Evolutionary conservation across 2,797 vertebrate genomes (phyloP).

Genomic region (Periophthalmus magnuspinnatus): DNA sequence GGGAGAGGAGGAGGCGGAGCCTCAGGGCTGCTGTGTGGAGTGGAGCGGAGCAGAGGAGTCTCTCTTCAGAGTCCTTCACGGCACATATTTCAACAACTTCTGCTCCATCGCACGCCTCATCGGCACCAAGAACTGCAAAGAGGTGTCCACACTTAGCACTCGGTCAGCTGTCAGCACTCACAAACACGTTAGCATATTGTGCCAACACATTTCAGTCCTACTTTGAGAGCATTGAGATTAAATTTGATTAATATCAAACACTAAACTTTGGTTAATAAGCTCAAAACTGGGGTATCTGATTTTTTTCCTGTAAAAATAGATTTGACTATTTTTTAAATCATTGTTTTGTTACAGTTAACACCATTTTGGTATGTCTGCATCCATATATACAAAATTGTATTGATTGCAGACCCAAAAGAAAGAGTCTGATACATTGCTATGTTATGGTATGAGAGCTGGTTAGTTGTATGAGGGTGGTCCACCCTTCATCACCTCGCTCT

Average conservation of each 20-base stretch:
- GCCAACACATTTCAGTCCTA: background rate
- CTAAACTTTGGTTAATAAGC: background rate
- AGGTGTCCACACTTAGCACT: conserved; percentile 72
- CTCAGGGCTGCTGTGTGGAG: conserved; percentile 74
- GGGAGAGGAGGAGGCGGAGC: conserved; percentile 73
- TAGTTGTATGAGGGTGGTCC: too few relatives aligned
- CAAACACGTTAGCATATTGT: background rate
- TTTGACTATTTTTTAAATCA: background rate
- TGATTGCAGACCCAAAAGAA: too few relatives aligned
- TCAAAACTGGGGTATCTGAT: background rate
- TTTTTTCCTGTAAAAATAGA: background rate
- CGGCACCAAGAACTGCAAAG: conserved; percentile 94
- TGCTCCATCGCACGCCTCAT: conserved; percentile 95
- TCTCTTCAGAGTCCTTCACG: conserved; percentile 93
- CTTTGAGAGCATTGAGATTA: background rate
- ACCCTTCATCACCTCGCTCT: too few relatives aligned
- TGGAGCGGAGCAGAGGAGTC: conserved; percentile 96
- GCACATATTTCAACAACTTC: conserved; percentile 99
- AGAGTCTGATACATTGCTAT: too few relatives aligned
- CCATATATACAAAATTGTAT: background rate
- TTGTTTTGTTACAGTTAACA: background rate
- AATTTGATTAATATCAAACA: background rate
- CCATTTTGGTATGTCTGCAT: background rate
- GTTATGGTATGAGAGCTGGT: background rate
- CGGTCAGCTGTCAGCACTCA: background rate